These are phyloP conservation scores for Melitaea athalia DNA, from an alignment of 2,888 invertebrate genomes.

Conservation along the genomic window DNA sequence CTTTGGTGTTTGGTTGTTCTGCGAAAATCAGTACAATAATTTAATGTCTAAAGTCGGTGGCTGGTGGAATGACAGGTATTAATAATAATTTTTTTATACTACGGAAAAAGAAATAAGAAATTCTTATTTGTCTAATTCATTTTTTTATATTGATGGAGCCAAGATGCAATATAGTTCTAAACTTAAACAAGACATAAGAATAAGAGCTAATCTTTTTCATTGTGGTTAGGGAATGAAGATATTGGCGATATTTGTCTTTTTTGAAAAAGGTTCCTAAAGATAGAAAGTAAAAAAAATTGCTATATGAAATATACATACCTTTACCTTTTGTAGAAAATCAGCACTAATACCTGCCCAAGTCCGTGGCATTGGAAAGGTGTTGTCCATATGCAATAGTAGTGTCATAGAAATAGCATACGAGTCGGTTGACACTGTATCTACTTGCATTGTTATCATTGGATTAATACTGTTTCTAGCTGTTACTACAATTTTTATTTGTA, in stretches of 20 bases:
- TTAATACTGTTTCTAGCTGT: slow-evolving; percentile 90
- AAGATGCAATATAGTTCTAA: no score
- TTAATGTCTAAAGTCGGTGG: slow-evolving; percentile 62
- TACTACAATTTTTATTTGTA: slow-evolving; percentile 90
- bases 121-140: no score
- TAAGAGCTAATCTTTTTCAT: no score
- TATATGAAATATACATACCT: no score
- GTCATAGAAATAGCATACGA: slow-evolving; percentile 85
- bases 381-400: slow-evolving; percentile 84
- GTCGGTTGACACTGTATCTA: slow-evolving; percentile 93
- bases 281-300: no score
- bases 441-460: slow-evolving; percentile 92
- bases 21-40: slow-evolving; percentile 71
- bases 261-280: no score
- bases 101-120: neutral
- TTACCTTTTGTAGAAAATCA: slow-evolving; percentile 68
- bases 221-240: no score
- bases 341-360: slow-evolving; percentile 90
- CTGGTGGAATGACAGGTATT: slow-evolving; percentile 85
- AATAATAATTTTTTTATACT: neutral
- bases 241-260: no score
- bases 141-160: no score
- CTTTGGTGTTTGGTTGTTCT: slow-evolving; percentile 78
- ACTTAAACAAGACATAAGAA: no score
- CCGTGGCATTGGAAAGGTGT: slow-evolving; percentile 88